phyloP scores from a whole-genome alignment of 2,888 invertebrate genomes.

The Cheilosia impressa region DNA sequence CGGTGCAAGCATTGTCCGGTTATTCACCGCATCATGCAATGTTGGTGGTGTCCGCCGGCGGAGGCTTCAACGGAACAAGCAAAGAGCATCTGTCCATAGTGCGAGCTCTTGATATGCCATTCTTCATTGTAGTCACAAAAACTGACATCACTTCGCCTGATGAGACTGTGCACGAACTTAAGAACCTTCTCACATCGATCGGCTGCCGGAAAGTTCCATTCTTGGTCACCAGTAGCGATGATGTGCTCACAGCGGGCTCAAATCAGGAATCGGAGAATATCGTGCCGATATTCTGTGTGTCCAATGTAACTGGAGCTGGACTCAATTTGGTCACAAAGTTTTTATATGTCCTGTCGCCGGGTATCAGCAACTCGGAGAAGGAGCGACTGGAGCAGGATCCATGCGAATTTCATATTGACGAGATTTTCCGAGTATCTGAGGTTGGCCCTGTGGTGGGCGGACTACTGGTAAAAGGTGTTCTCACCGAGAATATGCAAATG shows the following conservation, averaged over 20 bases:
- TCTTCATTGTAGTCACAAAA: constrained; percentile 97
- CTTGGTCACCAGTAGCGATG: constrained; percentile 87
- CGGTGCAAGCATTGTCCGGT: constrained; percentile 96
- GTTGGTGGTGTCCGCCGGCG: constrained; percentile 92
- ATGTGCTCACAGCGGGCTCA: constrained; percentile 89
- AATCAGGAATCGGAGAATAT: constrained; percentile 87
- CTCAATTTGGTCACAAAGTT: constrained; percentile 93
- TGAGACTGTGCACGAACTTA: constrained; percentile 85
- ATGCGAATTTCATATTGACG: constrained; percentile 96
- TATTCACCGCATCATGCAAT: constrained; percentile 96
- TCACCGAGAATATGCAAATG: constrained; percentile 92
- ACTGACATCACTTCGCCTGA: constrained; percentile 91
- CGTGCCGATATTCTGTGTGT: constrained; percentile 93
- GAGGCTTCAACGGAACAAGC: constrained; percentile 92
- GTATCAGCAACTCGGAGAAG: constrained; percentile 86
- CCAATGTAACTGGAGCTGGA: constrained; percentile 95
- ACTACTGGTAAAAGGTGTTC: constrained; percentile 91
- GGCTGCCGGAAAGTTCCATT: constrained; percentile 88
- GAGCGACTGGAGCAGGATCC: constrained; percentile 90
- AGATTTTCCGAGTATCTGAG: constrained; percentile 94
- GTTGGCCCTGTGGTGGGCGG: constrained; percentile 94
- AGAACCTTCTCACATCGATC: constrained; percentile 87
- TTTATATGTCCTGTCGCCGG: constrained; percentile 91
- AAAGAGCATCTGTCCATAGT: constrained; percentile 96
- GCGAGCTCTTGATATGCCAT: constrained; percentile 92